Conservation (phyloP, 2,797 vertebrate species). For the Danio aesculapii region DNA sequence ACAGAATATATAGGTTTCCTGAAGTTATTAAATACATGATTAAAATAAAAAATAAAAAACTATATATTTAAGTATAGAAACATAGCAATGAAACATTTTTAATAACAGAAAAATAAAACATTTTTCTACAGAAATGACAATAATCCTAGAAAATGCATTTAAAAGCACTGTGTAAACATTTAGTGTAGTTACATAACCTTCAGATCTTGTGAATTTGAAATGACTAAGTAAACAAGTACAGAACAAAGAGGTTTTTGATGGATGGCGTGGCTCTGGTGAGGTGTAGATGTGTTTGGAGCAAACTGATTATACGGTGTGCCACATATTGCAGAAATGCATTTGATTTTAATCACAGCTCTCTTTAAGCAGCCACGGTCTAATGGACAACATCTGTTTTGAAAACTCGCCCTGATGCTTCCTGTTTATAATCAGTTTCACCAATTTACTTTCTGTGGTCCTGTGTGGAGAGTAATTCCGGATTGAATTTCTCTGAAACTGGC, state of each 20-base stretch:
- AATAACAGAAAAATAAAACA: no score
- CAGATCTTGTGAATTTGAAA: not conserved
- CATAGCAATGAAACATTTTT: no score
- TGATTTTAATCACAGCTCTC: slow-evolving; percentile 69
- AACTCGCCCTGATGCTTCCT: slow-evolving; percentile 70
- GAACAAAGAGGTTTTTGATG: slow-evolving; percentile 52
- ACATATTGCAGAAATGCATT: slow-evolving; percentile 71
- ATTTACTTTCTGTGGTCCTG: slow-evolving; percentile 72
- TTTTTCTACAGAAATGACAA: no score
- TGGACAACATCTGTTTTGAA: slow-evolving; percentile 76
- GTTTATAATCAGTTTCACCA: slow-evolving; percentile 73
- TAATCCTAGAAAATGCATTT: not conserved
- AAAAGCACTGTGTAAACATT: not conserved
- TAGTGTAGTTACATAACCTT: not conserved
- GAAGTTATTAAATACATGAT: not conserved
- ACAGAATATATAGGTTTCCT: not conserved
- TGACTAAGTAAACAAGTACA: slow-evolving; percentile 24
- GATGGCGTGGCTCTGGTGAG: slow-evolving; percentile 51
- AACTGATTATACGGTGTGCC: slow-evolving; percentile 68
- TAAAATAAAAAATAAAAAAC: not conserved
- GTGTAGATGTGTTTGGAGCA: slow-evolving; percentile 58
- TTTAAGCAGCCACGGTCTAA: slow-evolving; percentile 71
- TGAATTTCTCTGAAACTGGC: slow-evolving; percentile 65
- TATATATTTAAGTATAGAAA: no score
- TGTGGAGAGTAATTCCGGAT: slow-evolving; percentile 75